A percentile compares a stretch with the other conserved stretches of the same genome.
phyloP scores from a whole-genome alignment of 2,797 vertebrate genomes.

The Meriones psammophilus region DNA sequence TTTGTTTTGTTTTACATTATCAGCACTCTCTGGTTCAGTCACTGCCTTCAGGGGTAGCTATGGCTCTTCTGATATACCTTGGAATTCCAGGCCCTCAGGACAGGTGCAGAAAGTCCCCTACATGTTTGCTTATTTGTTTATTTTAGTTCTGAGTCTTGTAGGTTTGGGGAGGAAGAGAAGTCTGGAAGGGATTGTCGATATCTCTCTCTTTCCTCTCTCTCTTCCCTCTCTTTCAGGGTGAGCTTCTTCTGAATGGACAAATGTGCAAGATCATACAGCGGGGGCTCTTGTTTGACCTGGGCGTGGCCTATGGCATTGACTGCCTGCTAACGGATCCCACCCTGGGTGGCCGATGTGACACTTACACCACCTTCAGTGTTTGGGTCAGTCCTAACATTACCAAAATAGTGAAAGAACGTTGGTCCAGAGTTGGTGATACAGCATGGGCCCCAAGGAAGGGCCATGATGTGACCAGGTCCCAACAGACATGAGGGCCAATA shows the following conservation, averaged over 20 bases:
- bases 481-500: not conserved
- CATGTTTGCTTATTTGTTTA: not conserved
- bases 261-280: conserved; percentile 92
- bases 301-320: conserved; percentile 94
- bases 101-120: not conserved
- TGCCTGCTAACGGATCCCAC: conserved; percentile 94
- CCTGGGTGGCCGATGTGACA: conserved; percentile 94
- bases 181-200: not conserved
- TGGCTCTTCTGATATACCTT: not conserved
- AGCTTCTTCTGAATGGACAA: conserved; percentile 92
- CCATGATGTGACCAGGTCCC: not conserved
- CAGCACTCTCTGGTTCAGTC: not conserved
- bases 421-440: not conserved
- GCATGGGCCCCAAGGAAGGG: too few relatives aligned
- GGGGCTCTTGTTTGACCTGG: conserved; percentile 91
- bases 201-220: not conserved
- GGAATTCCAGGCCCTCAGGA: not conserved
- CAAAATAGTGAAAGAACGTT: not conserved
- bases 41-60: not conserved
- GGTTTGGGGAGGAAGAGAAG: not conserved
- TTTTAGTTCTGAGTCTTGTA: not conserved
- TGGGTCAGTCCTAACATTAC: conserved; percentile 86
- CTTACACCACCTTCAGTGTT: conserved; percentile 86
- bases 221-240: conserved; percentile 88
- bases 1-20: not conserved